phyloP scores from a whole-genome alignment of 2,113 vertebrate genomes.

The Toxotes jaculatrix region DNA sequence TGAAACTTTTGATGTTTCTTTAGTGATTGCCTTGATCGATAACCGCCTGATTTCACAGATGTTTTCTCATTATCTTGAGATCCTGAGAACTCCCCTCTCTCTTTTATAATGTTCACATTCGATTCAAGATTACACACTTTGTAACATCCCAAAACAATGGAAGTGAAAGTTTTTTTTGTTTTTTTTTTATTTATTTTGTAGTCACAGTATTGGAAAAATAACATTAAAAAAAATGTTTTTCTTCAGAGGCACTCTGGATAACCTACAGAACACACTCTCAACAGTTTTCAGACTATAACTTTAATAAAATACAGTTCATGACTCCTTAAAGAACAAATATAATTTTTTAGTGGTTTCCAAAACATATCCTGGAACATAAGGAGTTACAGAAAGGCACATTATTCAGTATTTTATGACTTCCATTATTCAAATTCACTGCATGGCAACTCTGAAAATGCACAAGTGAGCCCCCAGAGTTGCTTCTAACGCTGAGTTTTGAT shows the following conservation, averaged over 20 bases:
- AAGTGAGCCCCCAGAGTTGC: not conserved
- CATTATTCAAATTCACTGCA: not conserved
- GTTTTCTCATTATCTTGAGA: slow-evolving; percentile 28
- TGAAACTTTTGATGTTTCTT: slow-evolving; percentile 54
- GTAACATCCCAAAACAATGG: not conserved
- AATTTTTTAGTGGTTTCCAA: not conserved
- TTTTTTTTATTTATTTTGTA: not conserved
- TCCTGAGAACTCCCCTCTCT: not conserved
- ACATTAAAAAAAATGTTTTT: not conserved
- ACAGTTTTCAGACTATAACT: not conserved
- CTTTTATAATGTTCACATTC: slow-evolving; percentile 9
- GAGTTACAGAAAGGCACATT: not conserved
- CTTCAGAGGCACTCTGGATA: not conserved
- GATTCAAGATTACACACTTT: not conserved
- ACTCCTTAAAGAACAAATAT: not conserved
- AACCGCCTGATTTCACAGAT: slow-evolving; percentile 40
- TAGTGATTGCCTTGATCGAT: slow-evolving; percentile 48
- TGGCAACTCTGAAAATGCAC: not conserved
- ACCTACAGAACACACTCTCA: not conserved
- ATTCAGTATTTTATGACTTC: not conserved
- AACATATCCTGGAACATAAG: not conserved
- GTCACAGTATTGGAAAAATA: not conserved
- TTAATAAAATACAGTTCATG: not conserved
- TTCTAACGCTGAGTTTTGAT: not conserved
- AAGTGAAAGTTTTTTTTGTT: not conserved